A percentile compares a stretch with the other conserved stretches of the same genome.
phyloP scores from a whole-genome alignment of 2,888 invertebrate genomes.

The Cyaniris semiargus region DNA sequence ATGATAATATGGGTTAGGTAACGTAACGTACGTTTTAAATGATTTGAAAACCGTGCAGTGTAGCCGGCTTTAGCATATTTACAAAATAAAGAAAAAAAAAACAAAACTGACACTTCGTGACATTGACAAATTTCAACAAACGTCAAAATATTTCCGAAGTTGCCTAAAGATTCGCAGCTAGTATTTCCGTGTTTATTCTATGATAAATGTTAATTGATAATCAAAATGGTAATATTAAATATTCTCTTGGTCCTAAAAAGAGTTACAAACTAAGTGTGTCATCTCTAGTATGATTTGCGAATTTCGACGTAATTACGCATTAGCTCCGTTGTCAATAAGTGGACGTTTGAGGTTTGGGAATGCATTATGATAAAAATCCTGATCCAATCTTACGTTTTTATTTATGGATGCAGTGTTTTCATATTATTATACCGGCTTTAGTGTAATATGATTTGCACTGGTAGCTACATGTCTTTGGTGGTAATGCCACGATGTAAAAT shows the following conservation, averaged over 20 bases:
- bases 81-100: too few species aligned
- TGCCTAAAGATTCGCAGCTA: background rate
- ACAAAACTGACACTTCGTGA: too few species aligned
- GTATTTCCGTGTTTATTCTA: background rate
- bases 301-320: constrained; percentile 6
- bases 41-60: too few species aligned
- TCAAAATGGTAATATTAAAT: constrained; percentile 2
- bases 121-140: too few species aligned
- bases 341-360: background rate
- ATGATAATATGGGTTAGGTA: too few species aligned
- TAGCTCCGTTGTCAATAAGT: background rate
- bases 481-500: background rate
- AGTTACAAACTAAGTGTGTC: background rate
- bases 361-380: background rate
- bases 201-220: background rate
- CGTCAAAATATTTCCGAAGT: background rate
- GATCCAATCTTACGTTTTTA: background rate
- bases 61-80: too few species aligned
- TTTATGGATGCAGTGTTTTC: background rate
- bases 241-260: background rate
- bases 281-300: background rate
- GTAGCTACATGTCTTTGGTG: background rate
- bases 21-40: too few species aligned
- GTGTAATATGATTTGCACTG: background rate
- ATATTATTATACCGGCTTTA: background rate